Base-by-base conservation (phyloP, 2,797 vertebrate species). In the Labroides dimidiatus region DNA sequence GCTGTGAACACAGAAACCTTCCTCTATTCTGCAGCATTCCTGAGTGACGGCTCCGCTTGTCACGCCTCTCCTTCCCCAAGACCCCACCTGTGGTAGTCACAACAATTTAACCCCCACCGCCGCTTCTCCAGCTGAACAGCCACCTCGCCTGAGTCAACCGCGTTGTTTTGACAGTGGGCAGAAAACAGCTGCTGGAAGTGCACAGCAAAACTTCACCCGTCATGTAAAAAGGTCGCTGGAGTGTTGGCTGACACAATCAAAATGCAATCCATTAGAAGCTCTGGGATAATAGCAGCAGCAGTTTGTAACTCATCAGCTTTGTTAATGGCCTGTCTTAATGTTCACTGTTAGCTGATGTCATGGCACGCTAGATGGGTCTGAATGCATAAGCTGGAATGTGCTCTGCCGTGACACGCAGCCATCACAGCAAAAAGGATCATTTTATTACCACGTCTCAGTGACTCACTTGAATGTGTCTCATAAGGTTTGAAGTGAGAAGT, bases 251-350 rank as follows among this genome's bases (percentile, higher is more conserved):
- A 92, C 89, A 93, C 91, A 92, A 92, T 93, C 92, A 92, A 90
- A 86, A 91, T 90, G 88, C 92, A 88, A 95, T 96, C 94, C 93
- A 92, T 94, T 96, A 95, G 93, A 92, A 93, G 93, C 92, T 84
- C 61, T 47, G 82, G 86, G 84, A 1, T 86, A 88, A 92, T 87
- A 85, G 88, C 89, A 91, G 90, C 86, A 80, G 85, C 85, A 57
- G 88, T 90, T 89, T 89, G 92, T 94, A 92, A 93, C 90, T 94
- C 92, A 92, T 87, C 93, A 72, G 83, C 86, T 90, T 82, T 74
- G 91, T 90, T 93, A 94, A 94, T 94, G 90, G 90, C 84, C 82
- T 78, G 88, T 87, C 81, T 83, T 84, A 90, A 88, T 82, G 87
- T 65, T 84, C 85, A n/a, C 81, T 79, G 81, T 85, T 69, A 72